Evolutionary conservation across 2,113 vertebrate species (phyloP).

Genomic region (Salvator merianae): DNA sequence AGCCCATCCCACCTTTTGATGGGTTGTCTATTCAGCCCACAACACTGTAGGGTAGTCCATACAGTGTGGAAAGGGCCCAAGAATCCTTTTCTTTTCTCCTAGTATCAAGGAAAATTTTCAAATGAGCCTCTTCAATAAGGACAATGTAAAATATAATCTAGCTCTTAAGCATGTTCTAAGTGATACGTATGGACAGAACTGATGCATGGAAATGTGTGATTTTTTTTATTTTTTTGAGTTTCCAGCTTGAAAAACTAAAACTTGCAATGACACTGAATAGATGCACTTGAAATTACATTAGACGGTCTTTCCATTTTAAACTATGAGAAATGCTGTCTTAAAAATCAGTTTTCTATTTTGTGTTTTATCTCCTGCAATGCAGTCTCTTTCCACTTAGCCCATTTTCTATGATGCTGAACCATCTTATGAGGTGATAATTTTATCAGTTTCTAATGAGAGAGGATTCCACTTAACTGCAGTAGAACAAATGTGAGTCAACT

Average conservation of each 20-base stretch:
- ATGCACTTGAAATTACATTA: neutral
- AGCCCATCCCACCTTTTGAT: no score
- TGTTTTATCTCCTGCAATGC: neutral
- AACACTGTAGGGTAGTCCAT: no score
- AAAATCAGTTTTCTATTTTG: no score
- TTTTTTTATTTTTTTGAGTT: conserved; percentile 32
- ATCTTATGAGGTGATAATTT: conserved; percentile 20
- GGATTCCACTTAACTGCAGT: conserved; percentile 8
- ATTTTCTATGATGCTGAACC: conserved; percentile 1
- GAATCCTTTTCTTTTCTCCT: no score
- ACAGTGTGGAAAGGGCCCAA: no score
- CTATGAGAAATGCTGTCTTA: neutral
- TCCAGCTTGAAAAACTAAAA: conserved; percentile 16
- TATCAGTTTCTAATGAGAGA: neutral
- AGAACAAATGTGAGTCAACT: neutral
- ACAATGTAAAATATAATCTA: neutral
- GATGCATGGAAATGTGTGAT: conserved; percentile 11
- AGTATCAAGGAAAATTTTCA: neutral
- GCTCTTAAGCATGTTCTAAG: no score
- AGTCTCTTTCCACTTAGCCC: neutral
- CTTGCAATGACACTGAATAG: neutral
- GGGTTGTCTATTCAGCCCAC: no score
- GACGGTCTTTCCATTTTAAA: neutral
- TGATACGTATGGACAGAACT: neutral
- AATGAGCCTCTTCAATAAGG: neutral